Base-by-base conservation (phyloP, 2,797 vertebrate genomes). In the Myripristis jacobus region DNA sequence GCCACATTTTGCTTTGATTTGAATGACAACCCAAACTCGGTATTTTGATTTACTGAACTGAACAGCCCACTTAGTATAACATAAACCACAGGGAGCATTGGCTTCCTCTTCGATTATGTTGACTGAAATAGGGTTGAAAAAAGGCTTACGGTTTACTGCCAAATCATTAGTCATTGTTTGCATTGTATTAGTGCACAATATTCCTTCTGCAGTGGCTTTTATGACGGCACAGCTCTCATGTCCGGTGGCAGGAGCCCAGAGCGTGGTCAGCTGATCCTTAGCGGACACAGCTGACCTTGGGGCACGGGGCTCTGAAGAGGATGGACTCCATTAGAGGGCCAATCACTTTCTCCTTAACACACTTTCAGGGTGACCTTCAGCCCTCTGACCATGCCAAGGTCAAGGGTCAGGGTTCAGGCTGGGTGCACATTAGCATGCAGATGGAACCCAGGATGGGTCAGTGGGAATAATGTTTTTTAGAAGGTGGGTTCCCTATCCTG, bases 371-470 rank as follows among this genome's bases (percentile, higher is more conserved):
- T 70, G 82, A 88, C 84, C 88, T 78, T 75, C 63, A 73, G 69
- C 41, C 74, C 61, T 21, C 63, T 63, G 76, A 80, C 77, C 87
- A 57, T 24, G n/a, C 72, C 68, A 64, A 75, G 83, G 80, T 79
- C 84, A 80, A 70, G 52, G 85, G 87, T 91, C 80, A 63, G 57
- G 81, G 92, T 89, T 93, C 91, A 90, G 57, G 19, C 69, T 19
- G 64, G 59, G 86, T 85, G 6, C 89, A 90, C 77, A 89, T 92
- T 91, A 91, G 81, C 89, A 91, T 91, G 83, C 84, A 92, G 90
- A 83, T 89, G 87, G 61, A 81, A 24, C 70, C 46, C 5, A 27
- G 69, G 50, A 24, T n/a, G 31, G 31, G 66, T 31, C 19, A 16
- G 36, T 12, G n/a, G 15, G 6, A 57, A 48, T 55, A 24, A n/a